Percentiles rank a stretch among this genome's conserved stretches.
These are phyloP conservation scores for Eupithecia abbreviata DNA, from an alignment of 2,888 invertebrate genomes.

Conservation along the genomic window DNA sequence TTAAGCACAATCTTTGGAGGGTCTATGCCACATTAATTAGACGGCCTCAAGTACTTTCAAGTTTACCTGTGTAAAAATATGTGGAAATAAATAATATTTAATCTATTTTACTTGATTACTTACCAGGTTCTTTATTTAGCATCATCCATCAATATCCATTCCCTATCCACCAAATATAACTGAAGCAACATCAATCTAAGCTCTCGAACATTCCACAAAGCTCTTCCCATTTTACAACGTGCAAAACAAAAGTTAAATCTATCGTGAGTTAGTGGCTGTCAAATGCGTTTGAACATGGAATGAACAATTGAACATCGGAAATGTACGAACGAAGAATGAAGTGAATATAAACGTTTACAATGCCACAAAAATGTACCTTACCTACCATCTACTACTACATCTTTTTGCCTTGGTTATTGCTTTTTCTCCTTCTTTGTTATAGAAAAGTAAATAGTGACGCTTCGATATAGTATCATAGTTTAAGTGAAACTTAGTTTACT, in stretches of 20 bases:
- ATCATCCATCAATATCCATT: background rate
- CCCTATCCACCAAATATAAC: slow-evolving; percentile 16
- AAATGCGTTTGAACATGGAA: slow-evolving; percentile 21
- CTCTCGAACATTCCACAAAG: slow-evolving; percentile 22
- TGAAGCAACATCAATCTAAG: slow-evolving; percentile 21
- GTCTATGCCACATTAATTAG: background rate
- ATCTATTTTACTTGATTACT: background rate
- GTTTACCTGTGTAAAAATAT: background rate
- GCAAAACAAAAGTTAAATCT: slow-evolving; percentile 35
- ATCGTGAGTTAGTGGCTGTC: slow-evolving; percentile 26
- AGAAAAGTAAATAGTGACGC: background rate
- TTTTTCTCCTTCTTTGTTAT: background rate
- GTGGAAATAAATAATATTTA: background rate
- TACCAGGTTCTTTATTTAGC: background rate
- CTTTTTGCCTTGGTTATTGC: background rate
- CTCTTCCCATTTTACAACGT: slow-evolving; percentile 30
- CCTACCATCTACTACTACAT: background rate
- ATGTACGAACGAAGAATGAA: background rate
- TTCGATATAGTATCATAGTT: background rate
- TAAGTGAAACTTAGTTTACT: background rate
- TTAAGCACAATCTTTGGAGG: no score
- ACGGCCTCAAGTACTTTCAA: background rate
- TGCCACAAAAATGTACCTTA: background rate
- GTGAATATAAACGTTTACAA: background rate
- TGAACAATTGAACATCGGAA: slow-evolving; percentile 20